phyloP scores from a whole-genome alignment of 1,140 invertebrate genomes.

The Charaxes varanes region DNA sequence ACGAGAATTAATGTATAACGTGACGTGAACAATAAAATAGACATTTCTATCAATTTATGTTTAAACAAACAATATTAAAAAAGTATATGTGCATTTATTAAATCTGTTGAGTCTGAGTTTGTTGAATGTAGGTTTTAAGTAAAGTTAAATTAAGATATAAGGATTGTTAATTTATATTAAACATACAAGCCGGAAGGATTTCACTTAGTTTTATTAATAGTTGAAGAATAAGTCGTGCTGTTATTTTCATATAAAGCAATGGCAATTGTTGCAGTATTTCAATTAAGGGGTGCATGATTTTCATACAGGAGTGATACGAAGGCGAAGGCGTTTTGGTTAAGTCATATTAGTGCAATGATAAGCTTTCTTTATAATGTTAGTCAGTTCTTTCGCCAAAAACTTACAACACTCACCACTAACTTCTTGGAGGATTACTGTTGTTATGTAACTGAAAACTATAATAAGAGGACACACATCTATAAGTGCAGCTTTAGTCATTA shows the following conservation, averaged over 20 bases:
- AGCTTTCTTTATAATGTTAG: conserved; percentile 34
- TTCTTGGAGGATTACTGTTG: conserved; percentile 61
- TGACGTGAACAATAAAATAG: no score
- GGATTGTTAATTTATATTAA: not conserved
- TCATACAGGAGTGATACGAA: conserved; percentile 11
- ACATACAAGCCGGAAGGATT: not conserved
- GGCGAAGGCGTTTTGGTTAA: conserved; percentile 13
- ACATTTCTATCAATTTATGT: no score
- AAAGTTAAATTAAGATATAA: no score
- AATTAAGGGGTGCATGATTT: conserved; percentile 12
- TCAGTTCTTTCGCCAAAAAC: conserved; percentile 54
- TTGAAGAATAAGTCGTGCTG: conserved; percentile 6
- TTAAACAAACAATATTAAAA: no score
- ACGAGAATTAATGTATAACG: no score
- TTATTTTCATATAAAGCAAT: conserved; percentile 4
- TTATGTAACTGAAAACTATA: conserved; percentile 63
- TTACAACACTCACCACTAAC: conserved; percentile 71
- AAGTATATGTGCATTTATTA: no score
- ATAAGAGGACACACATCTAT: conserved; percentile 60
- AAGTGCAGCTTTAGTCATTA: conserved; percentile 48
- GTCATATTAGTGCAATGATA: conserved; percentile 34
- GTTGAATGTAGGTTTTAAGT: no score
- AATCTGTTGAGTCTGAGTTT: no score
- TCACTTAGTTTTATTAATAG: not conserved
- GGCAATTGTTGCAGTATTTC: conserved; percentile 13